These are phyloP conservation scores for Raja brachyura DNA, from an alignment of 2,113 vertebrate genomes.

Conservation along the genomic window DNA sequence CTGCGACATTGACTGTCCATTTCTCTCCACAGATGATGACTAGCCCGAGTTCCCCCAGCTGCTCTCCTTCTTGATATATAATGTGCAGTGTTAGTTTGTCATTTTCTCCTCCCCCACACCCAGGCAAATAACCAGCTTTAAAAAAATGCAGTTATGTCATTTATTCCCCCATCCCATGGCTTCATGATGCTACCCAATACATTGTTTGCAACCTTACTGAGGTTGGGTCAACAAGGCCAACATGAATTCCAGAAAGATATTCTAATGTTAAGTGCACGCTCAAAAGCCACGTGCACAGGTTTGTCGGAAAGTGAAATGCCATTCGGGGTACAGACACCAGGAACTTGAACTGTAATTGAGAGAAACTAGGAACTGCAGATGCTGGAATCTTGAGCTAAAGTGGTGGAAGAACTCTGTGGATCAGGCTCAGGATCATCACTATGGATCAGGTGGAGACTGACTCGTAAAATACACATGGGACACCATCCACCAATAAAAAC, in stretches of 20 bases:
- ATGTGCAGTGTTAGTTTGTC: no score
- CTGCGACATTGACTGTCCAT: no score
- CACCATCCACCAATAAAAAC: no score
- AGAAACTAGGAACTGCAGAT: no score
- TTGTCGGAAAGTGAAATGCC: background rate
- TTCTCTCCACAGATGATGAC: no score
- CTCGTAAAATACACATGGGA: background rate
- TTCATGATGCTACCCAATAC: background rate
- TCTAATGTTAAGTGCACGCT: background rate
- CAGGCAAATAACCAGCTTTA: background rate
- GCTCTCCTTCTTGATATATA: no score
- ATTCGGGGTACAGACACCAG: background rate
- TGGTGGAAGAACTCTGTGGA: no score
- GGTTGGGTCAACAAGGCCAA: background rate
- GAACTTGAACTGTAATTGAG: background rate
- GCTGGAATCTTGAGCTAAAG: no score
- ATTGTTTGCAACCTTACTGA: background rate
- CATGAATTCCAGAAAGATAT: background rate
- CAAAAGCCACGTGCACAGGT: background rate
- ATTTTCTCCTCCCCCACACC: background rate
- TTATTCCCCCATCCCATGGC: background rate
- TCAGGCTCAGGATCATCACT: no score
- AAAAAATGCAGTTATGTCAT: background rate
- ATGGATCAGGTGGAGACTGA: background rate
- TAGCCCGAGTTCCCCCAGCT: no score